Conservation (phyloP, 2,888 invertebrate species). For the Synanthedon myopaeformis region DNA sequence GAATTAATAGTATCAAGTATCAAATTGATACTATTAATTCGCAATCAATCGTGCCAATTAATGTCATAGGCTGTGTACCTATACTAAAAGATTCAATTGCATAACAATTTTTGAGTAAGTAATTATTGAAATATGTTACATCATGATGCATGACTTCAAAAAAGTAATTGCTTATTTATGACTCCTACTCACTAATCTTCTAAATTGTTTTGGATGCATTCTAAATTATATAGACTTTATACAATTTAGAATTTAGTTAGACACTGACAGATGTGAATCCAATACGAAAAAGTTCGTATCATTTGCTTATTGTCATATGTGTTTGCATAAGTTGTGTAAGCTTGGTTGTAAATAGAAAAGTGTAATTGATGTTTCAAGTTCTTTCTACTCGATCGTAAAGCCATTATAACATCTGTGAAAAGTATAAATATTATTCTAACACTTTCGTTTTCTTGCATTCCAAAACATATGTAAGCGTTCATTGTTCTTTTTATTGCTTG, state of each 20-base stretch:
- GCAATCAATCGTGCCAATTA: background rate
- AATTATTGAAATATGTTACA: background rate
- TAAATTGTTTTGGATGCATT: background rate
- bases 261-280: background rate
- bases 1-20: too few species aligned
- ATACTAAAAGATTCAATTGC: background rate
- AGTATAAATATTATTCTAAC: slow-evolving; percentile 19
- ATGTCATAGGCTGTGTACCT: background rate
- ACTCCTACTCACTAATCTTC: slow-evolving; percentile 1
- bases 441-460: slow-evolving; percentile 18
- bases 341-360: background rate
- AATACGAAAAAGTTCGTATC: background rate
- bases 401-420: slow-evolving; percentile 17
- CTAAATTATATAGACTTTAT: background rate
- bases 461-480: too few species aligned
- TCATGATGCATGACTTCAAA: slow-evolving; percentile 1
- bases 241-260: too few species aligned
- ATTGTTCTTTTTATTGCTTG: too few species aligned
- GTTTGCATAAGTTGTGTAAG: background rate
- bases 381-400: slow-evolving; percentile 6
- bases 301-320: background rate
- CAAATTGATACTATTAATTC: slow-evolving; percentile 1
- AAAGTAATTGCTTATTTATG: slow-evolving; percentile 4
- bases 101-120: background rate
- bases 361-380: slow-evolving; percentile 5